Evolutionary conservation across 2,888 invertebrate genomes (phyloP), one percentile per base, ranked within the genome.

Genomic region (Caenorhabditis sp.): DNA sequence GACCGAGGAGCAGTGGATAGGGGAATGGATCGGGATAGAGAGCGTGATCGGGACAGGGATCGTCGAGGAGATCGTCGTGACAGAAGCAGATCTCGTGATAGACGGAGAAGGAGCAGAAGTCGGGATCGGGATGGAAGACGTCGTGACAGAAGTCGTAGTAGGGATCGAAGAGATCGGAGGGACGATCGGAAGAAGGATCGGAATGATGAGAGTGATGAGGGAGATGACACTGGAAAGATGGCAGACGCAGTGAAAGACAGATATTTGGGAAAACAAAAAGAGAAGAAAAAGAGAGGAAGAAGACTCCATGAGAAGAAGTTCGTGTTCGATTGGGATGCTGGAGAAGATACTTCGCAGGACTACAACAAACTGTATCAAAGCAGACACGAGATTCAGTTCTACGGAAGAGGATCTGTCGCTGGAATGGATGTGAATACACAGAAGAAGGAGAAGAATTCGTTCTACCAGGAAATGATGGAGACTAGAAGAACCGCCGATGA

Each of bases 311-410:
- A 99, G 92, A 94, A 98, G 19, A 99, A 99, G 93, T 99, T 99
- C 94, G 98, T 99, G 0, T 99, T 99, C 93, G 99, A 99, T 93
- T 99, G 99, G 99, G 99, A 99, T 93, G 97, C 97, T 0, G 96
- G 96, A 0, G 99, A 99, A 93, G 99, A 99, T 92, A 99, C 99
- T 0, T 97, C 97, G 2, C 90, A 95, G 84, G 99, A 99, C 94
- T 99, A 99, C 92, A 99, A 99, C 93, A 95, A 95, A 82, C 94
- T 99, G 26, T 99, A 99, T 92, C 98, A 98, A 93, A 97, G 98
- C 89, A 94, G 96, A 64, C 98, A 99, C 93, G 96, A 97, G 93
- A 96, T 97, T 6, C 97, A 98, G 93, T 98, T 99, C 93, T 99
- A 96, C 94, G 99, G 99, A 0, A 94, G 99, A 82, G 99, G 99